These are phyloP conservation scores for Enteromius unitaeniatus DNA, from an alignment of 2,797 vertebrate species.

Conservation along the genomic window DNA sequence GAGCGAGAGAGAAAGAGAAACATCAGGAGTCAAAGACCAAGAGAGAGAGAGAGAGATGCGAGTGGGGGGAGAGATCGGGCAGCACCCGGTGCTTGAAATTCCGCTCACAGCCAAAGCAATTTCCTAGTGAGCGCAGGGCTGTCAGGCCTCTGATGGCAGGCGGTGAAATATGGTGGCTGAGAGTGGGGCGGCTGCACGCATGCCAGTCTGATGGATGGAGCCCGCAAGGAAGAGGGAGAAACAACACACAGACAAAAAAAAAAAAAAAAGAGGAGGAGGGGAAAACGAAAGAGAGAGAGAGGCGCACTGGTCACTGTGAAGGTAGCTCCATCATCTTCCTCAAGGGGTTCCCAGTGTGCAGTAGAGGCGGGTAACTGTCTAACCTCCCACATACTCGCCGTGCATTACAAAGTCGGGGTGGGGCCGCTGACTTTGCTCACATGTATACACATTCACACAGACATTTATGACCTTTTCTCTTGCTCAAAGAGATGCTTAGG, in stretches of 20 bases:
- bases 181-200: constrained; percentile 92
- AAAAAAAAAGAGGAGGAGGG: constrained; percentile 65
- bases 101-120: constrained; percentile 97
- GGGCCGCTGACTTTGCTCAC: constrained; percentile 41
- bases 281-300: constrained; percentile 51
- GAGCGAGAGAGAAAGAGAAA: constrained; percentile 52
- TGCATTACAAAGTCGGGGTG: constrained; percentile 54
- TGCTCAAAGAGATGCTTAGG: constrained; percentile 41
- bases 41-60: constrained; percentile 52
- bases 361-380: constrained; percentile 77
- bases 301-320: constrained; percentile 75
- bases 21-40: constrained; percentile 69
- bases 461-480: constrained; percentile 43
- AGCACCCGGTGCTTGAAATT: constrained; percentile 92
- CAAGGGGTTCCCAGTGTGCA: constrained; percentile 80
- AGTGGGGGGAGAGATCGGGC: constrained; percentile 71
- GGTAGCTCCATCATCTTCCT: constrained; percentile 80
- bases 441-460: neutral
- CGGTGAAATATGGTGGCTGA: constrained; percentile 97
- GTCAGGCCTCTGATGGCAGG: constrained; percentile 97
- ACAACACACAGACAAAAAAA: constrained; percentile 68
- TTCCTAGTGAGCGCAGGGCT: constrained; percentile 95
- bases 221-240: constrained; percentile 82
- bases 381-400: constrained; percentile 65
- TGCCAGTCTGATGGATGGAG: constrained; percentile 95